Base-by-base conservation (phyloP, 2,797 vertebrate species). In the Euphonia xanthogaster region DNA sequence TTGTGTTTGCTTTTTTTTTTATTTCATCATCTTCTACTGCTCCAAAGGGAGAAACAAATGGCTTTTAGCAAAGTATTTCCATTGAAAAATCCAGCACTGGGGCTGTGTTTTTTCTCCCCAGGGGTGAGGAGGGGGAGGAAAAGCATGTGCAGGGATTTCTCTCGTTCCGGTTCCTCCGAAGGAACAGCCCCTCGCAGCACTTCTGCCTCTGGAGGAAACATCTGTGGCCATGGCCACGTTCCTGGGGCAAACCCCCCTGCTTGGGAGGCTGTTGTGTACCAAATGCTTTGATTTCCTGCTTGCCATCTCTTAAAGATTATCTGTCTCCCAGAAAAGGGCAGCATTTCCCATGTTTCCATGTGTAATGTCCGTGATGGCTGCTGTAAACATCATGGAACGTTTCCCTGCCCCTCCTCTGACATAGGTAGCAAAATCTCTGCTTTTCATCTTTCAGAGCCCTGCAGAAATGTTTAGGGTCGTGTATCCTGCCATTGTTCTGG, bases 401-500 rank as follows among this genome's bases (percentile, higher is more conserved):
- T 88, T 88, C 87, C 82, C 91, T 77, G 85, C 79, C 89, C 73
- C 93, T 94, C 17, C 62, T n/a, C 51, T 95, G 87, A 83, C 91
- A 96, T 90, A 91, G 95, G 96, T 97, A 94, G 28, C 60, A 21
- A 66, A 94, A 35, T 6, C 57, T 24, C 61, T 4, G 72, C 94
- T 96, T 96, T 97, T 96, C 96, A 97, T 96, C 96, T 96, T 96
- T 93, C 82, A 96, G 94, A 96, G 94, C 78, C 2, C 89, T 73
- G 89, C 82, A 96, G 86, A 72, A 96, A 88, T 97, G 96, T 97
- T 97, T 97, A 94, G 89, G 95, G 92, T 91, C 73, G 4, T 91
- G 87, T 95, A 97, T 97, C 96, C 96, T 97, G 96, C 82, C 94
- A 97, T 97, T 97, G 96, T 97, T 93, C 95, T 94, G 79, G 75